Evolutionary conservation across 2,888 invertebrate genomes (phyloP).

Genomic region (Dicroscelio sp.): DNA sequence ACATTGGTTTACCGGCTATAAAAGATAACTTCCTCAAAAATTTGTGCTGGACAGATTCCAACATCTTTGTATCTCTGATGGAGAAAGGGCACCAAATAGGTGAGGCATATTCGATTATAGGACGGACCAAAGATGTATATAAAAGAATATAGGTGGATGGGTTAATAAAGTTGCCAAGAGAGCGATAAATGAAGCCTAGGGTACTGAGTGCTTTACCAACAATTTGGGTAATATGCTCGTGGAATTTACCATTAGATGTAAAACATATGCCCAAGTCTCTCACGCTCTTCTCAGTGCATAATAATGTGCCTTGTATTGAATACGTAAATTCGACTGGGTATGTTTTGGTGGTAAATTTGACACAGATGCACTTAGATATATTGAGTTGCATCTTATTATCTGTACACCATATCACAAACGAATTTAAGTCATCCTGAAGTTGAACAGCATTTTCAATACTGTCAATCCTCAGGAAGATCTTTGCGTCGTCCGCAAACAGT

Average conservation of each 20-base stretch:
- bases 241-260: background rate
- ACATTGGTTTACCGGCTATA: too few relatives aligned
- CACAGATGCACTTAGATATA: background rate
- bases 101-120: background rate
- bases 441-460: background rate
- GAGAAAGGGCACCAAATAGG: constrained; percentile 10
- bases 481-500: constrained; percentile 38
- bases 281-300: background rate
- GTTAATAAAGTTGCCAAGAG: background rate
- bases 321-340: background rate
- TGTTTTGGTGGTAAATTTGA: background rate
- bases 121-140: background rate
- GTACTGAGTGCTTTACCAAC: background rate
- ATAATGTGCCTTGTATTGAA: background rate
- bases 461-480: background rate
- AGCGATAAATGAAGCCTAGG: background rate
- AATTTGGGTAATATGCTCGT: background rate
- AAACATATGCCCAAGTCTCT: background rate
- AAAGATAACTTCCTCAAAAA: too few relatives aligned
- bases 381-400: background rate
- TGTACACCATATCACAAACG: background rate
- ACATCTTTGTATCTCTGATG: too few relatives aligned
- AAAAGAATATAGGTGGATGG: background rate
- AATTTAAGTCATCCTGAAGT: background rate
- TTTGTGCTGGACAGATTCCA: too few relatives aligned